phyloP scores from a whole-genome alignment of 2,888 invertebrate species.

The Coleophora deauratella region DNA sequence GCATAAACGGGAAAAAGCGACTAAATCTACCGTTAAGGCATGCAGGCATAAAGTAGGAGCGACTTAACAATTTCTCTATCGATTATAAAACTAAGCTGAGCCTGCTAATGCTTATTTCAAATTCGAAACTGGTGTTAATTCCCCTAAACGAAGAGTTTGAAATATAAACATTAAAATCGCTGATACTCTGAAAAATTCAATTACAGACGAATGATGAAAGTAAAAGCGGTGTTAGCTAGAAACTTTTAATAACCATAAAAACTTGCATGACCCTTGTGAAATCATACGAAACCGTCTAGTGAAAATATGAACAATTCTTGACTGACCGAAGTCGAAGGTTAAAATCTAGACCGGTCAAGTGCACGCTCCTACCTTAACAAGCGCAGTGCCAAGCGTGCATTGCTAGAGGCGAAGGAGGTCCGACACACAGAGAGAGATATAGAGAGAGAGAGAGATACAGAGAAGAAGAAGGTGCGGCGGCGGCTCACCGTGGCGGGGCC shows the following conservation, averaged over 20 bases:
- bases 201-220: conserved; percentile 2
- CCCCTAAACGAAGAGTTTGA: neutral
- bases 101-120: conserved; percentile 17
- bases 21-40: conserved; percentile 50
- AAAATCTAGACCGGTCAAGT: too few species aligned
- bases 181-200: conserved; percentile 4
- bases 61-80: conserved; percentile 31
- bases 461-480: conserved; percentile 59
- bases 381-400: conserved; percentile 67
- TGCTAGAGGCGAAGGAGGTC: conserved; percentile 65
- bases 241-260: conserved; percentile 1
- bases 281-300: neutral
- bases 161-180: conserved; percentile 2
- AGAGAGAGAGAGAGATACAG: conserved; percentile 50
- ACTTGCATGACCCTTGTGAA: neutral
- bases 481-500: conserved; percentile 70
- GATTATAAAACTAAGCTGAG: conserved; percentile 14
- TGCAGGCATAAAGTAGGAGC: conserved; percentile 71
- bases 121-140: conserved; percentile 2
- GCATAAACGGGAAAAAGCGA: conserved; percentile 43
- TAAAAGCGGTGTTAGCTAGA: conserved; percentile 4
- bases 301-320: too few species aligned
- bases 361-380: conserved; percentile 69
- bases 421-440: conserved; percentile 50
- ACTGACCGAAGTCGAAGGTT: neutral